Evolutionary conservation across 2,888 invertebrate genomes (phyloP).

Genomic region (Brassicogethes aeneus): DNA sequence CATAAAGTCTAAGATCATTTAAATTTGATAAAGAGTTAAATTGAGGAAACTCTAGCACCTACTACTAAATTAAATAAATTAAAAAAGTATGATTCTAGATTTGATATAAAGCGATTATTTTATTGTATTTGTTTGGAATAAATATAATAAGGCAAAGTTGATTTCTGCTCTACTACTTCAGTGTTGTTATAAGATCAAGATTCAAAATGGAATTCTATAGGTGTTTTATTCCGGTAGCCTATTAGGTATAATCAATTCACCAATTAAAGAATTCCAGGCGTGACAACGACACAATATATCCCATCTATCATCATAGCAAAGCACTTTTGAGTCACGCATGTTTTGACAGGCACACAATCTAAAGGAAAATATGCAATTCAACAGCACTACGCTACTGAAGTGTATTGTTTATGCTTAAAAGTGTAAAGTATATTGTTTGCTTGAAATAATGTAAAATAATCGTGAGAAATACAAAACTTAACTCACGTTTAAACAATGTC

Average conservation of each 20-base stretch:
- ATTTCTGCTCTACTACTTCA: too few species aligned
- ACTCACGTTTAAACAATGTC: background rate
- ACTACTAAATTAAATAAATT: too few species aligned
- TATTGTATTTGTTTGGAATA: too few species aligned
- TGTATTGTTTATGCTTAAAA: conserved; percentile 2
- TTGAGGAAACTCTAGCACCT: too few species aligned
- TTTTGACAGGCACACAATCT: background rate
- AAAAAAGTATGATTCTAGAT: too few species aligned
- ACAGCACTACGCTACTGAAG: conserved; percentile 1
- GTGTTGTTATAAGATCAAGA: too few species aligned
- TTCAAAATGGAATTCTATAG: too few species aligned
- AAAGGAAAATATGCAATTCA: background rate
- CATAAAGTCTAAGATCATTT: too few species aligned
- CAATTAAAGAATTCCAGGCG: conserved; percentile 24
- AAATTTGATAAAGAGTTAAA: too few species aligned
- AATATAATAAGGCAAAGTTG: too few species aligned
- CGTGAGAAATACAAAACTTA: conserved; percentile 2
- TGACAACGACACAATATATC: conserved; percentile 12
- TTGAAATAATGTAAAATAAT: background rate
- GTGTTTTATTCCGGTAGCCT: conserved; percentile 16
- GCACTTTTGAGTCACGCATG: background rate
- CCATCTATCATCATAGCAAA: conserved; percentile 11
- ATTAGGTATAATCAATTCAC: conserved; percentile 22
- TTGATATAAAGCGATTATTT: too few species aligned
- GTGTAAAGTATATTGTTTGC: conserved; percentile 3